A percentile compares a stretch with the other conserved stretches of the same genome.
Conservation (phyloP, 2,113 vertebrate genomes). For the Cheirogaleus medius region DNA sequence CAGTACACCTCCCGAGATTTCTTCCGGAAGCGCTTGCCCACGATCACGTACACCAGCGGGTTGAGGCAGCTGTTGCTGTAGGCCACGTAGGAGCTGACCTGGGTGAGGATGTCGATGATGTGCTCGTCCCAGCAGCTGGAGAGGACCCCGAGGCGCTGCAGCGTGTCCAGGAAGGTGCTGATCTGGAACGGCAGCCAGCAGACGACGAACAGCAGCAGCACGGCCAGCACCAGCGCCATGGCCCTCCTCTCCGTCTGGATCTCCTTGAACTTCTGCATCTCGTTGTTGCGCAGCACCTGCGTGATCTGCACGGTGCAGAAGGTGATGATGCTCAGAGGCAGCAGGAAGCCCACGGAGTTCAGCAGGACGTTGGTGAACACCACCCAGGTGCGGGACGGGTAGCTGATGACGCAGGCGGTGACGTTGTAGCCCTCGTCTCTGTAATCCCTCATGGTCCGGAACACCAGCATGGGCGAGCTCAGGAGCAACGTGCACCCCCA, state of each 20-base stretch:
- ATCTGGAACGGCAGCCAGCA: constrained; percentile 94
- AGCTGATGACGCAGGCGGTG: constrained; percentile 86
- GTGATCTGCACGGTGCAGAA: constrained; percentile 91
- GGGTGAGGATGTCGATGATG: constrained; percentile 84
- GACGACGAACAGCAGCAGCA: constrained; percentile 90
- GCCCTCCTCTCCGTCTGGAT: constrained; percentile 88
- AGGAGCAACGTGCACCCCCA: constrained; percentile 90
- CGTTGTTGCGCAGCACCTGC: constrained; percentile 83
- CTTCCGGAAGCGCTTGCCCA: constrained; percentile 96
- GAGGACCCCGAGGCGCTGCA: constrained; percentile 68
- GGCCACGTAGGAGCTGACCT: constrained; percentile 88
- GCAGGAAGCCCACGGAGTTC: constrained; percentile 88
- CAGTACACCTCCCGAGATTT: constrained; percentile 90
- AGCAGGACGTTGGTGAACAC: constrained; percentile 86
- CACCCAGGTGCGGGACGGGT: constrained; percentile 78
- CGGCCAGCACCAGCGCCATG: constrained; percentile 86
- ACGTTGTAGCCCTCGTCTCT: constrained; percentile 56
- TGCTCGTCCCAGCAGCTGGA: constrained; percentile 75
- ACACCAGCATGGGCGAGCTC: constrained; percentile 86
- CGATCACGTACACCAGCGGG: constrained; percentile 94
- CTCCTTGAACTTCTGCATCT: constrained; percentile 80
- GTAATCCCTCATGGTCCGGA: constrained; percentile 71
- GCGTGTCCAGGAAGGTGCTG: constrained; percentile 85
- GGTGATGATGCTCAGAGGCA: constrained; percentile 88
- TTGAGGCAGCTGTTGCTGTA: constrained; percentile 97